These are phyloP conservation scores for Zaprionus capensis DNA, from an alignment of 1,140 invertebrate genomes.

Conservation along the genomic window DNA sequence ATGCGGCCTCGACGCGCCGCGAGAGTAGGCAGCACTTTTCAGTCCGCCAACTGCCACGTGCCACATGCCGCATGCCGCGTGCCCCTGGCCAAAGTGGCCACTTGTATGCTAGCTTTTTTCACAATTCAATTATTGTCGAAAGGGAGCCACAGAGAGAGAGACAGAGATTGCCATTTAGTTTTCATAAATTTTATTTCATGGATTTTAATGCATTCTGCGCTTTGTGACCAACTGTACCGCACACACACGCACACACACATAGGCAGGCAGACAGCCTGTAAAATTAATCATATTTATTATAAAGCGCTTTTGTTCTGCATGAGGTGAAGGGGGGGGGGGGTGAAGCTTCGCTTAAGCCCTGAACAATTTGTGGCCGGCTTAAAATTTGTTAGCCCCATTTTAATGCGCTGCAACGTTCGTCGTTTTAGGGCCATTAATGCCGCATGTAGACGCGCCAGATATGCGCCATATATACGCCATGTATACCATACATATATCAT, in stretches of 20 bases:
- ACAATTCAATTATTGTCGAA: constrained; percentile 27
- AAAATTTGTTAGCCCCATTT: constrained; percentile 68
- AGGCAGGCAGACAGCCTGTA: constrained; percentile 27
- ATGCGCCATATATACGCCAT: not conserved
- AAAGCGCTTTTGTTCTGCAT: constrained; percentile 37
- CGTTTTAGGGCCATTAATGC: constrained; percentile 40
- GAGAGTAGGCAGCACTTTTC: constrained; percentile 44
- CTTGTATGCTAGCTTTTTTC: constrained; percentile 6
- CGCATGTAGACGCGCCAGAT: constrained; percentile 18
- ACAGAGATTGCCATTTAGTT: constrained; percentile 34
- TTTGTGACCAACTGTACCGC: constrained; percentile 55
- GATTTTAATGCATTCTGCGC: constrained; percentile 38
- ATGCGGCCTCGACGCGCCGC: constrained; percentile 39
- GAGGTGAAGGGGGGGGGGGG: not conserved
- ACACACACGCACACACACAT: not conserved
- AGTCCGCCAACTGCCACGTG: not conserved
- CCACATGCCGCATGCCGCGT: constrained; percentile 4
- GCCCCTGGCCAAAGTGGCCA: not conserved
- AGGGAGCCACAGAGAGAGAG: not conserved
- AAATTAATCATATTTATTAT: constrained; percentile 78
- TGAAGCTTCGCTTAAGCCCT: constrained; percentile 50
- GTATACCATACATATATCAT: constrained; percentile 17
- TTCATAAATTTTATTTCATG: constrained; percentile 47
- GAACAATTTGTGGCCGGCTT: constrained; percentile 72
- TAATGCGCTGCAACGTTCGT: constrained; percentile 41